Percentiles rank a stretch among this genome's conserved stretches.
phyloP scores from a whole-genome alignment of 2,797 vertebrate genomes.

The Clarias laeviceps region DNA sequence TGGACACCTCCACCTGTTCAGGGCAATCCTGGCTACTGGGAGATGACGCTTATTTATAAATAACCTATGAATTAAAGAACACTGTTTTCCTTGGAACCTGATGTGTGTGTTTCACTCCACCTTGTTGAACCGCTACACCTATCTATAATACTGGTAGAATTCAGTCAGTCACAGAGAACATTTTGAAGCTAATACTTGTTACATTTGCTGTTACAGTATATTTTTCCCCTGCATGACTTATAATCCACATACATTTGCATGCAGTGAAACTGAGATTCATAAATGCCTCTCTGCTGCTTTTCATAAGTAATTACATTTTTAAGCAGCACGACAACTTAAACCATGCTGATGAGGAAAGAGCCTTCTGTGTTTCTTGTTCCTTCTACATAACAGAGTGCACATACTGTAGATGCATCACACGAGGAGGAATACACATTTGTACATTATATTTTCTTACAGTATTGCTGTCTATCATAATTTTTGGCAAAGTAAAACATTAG shows the following conservation, averaged over 20 bases:
- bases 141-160: neutral
- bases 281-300: conserved; percentile 47
- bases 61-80: too few species aligned
- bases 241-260: too few species aligned
- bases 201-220: too few species aligned
- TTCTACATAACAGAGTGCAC: conserved; percentile 18
- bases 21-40: too few species aligned
- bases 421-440: neutral
- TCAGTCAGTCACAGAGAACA: neutral
- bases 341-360: conserved; percentile 37
- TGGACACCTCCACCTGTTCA: too few species aligned
- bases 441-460: neutral
- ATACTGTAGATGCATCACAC: conserved; percentile 20
- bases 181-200: neutral
- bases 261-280: too few species aligned
- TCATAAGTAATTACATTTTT: conserved; percentile 53
- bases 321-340: conserved; percentile 44
- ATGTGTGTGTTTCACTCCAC: too few species aligned
- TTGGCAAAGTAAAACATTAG: neutral
- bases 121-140: too few species aligned
- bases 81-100: too few species aligned
- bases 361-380: conserved; percentile 21
- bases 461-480: neutral
- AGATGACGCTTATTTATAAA: too few species aligned
- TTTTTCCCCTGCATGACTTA: too few species aligned